These are phyloP conservation scores for Misgurnus mizolepis DNA, from an alignment of 2,113 vertebrate species.

Conservation along the genomic window DNA sequence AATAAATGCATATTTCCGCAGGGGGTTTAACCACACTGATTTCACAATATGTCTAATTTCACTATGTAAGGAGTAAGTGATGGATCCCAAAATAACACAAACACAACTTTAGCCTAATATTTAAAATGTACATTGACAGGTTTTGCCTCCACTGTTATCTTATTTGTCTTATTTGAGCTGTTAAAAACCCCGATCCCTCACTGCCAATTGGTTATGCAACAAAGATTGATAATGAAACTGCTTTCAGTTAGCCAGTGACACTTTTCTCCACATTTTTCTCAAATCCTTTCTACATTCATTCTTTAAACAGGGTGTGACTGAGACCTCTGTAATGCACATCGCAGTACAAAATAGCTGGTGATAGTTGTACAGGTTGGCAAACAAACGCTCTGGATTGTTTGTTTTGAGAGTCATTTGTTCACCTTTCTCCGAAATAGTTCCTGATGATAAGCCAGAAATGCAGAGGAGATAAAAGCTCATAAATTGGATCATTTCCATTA, in stretches of 20 bases:
- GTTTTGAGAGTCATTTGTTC: conserved; percentile 26
- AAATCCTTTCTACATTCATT: background rate
- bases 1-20: background rate
- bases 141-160: background rate
- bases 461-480: conserved; percentile 26
- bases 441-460: background rate
- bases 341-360: background rate
- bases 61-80: background rate
- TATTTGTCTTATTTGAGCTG: background rate
- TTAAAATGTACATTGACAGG: background rate
- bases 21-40: background rate
- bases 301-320: background rate
- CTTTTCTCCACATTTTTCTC: background rate
- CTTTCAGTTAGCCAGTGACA: conserved; percentile 24
- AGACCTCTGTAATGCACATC: too few species aligned
- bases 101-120: background rate
- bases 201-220: background rate
- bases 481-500: conserved; percentile 31
- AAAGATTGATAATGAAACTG: background rate
- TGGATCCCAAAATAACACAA: background rate
- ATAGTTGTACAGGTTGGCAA: conserved; percentile 10
- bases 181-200: background rate
- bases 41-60: background rate
- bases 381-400: conserved; percentile 3
- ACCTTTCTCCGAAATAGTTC: background rate